phyloP scores from a whole-genome alignment of 2,888 invertebrate genomes.

The Eristalis intricaria region DNA sequence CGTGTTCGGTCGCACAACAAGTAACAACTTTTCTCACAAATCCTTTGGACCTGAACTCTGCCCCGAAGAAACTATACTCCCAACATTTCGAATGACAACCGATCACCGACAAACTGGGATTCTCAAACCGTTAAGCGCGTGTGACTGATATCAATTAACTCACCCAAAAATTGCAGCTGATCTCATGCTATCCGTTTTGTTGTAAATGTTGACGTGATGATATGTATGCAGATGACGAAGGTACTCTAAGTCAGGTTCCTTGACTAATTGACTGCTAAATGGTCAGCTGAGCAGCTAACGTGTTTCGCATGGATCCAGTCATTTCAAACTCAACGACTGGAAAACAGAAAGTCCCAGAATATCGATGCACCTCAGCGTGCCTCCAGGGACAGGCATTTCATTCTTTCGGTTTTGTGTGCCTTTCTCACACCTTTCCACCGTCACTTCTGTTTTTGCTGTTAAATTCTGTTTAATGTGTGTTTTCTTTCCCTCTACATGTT shows the following conservation, averaged over 20 bases:
- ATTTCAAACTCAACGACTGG: conserved; percentile 22
- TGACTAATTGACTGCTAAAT: not conserved
- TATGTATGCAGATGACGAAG: not conserved
- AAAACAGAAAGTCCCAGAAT: not conserved
- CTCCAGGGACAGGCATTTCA: conserved; percentile 11
- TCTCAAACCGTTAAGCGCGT: no score
- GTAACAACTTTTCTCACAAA: no score
- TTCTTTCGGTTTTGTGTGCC: not conserved
- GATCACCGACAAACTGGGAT: no score
- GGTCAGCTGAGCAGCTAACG: not conserved
- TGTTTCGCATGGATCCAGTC: not conserved
- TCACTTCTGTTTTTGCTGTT: not conserved
- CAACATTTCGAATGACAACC: no score
- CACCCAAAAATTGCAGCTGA: conserved; percentile 53
- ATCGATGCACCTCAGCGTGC: conserved; percentile 3
- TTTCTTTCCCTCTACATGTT: not conserved
- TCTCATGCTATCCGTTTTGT: conserved; percentile 69
- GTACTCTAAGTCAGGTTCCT: not conserved
- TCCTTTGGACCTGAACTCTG: no score
- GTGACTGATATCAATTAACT: not conserved
- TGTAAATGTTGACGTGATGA: conserved; percentile 15
- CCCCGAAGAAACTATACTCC: no score
- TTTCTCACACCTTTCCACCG: not conserved
- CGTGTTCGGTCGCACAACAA: no score
- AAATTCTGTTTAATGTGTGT: not conserved